Evolutionary conservation across 2,888 invertebrate species (phyloP).

Genomic region (Leptopilina myrica): DNA sequence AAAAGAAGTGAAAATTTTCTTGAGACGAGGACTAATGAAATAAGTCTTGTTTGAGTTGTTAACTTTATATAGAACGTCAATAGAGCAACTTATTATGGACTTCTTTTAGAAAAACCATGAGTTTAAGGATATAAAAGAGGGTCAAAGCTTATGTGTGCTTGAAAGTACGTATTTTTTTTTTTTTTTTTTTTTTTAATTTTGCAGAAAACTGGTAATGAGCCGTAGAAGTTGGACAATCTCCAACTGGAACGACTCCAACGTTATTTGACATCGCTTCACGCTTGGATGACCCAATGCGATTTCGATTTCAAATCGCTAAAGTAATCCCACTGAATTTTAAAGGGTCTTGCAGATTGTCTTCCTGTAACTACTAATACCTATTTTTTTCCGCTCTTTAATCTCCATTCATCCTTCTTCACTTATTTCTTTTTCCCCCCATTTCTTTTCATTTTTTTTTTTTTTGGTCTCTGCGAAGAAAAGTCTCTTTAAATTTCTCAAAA

Average conservation of each 20-base stretch:
- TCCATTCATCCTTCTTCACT: neutral
- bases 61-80: neutral
- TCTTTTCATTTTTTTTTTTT: too few relatives aligned
- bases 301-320: conserved; percentile 14
- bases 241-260: conserved; percentile 25
- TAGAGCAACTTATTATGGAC: neutral
- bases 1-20: neutral
- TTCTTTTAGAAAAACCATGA: neutral
- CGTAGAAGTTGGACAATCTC: conserved; percentile 24
- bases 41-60: neutral
- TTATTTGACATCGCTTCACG: conserved; percentile 29
- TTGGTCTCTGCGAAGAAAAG: too few relatives aligned
- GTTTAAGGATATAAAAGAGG: neutral
- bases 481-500: too few relatives aligned
- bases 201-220: conserved; percentile 24
- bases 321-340: conserved; percentile 21
- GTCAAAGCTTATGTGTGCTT: conserved; percentile 7
- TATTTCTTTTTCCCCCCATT: neutral
- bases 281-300: conserved; percentile 5
- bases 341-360: conserved; percentile 4
- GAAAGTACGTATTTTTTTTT: neutral
- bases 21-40: neutral
- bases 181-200: neutral
- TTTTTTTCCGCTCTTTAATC: conserved; percentile 4
- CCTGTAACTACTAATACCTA: conserved; percentile 3